These are phyloP conservation scores for Ischnura elegans DNA, from an alignment of 2,888 invertebrate genomes.

Conservation along the genomic window DNA sequence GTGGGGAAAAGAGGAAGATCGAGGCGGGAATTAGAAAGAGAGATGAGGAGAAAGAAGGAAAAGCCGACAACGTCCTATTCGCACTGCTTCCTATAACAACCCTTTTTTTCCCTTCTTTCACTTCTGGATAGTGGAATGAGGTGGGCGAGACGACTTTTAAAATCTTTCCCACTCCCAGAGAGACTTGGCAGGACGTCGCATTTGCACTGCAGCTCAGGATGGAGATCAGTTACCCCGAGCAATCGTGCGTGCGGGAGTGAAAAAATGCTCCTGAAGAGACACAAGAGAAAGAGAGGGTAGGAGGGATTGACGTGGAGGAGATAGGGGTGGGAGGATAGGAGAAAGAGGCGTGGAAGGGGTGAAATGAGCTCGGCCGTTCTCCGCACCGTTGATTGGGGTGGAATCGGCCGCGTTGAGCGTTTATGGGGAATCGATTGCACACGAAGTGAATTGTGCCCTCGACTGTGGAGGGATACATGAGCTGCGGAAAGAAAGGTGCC, in stretches of 20 bases:
- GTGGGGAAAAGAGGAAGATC: not conserved
- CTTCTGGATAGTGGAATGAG: not conserved
- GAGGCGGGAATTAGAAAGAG: not conserved
- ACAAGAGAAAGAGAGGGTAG: not conserved
- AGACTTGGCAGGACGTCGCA: slow-evolving; percentile 25
- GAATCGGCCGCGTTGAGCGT: slow-evolving; percentile 48
- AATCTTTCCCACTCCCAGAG: not conserved
- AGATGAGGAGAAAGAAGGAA: not conserved
- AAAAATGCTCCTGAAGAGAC: not conserved
- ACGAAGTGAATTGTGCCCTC: slow-evolving; percentile 43
- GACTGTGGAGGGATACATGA: not conserved
- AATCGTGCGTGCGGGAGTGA: slow-evolving; percentile 36
- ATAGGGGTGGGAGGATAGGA: not conserved
- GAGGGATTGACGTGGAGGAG: not conserved
- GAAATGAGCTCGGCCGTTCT: not conserved
- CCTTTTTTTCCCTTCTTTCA: not conserved
- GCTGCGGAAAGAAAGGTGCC: not conserved
- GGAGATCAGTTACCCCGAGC: slow-evolving; percentile 38
- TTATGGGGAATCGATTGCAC: slow-evolving; percentile 53
- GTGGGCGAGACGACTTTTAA: not conserved
- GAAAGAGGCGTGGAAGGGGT: not conserved
- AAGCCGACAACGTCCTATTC: not conserved
- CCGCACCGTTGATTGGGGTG: slow-evolving; percentile 57
- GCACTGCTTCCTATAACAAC: not conserved
- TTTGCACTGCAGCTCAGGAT: slow-evolving; percentile 33